Base-by-base conservation (phyloP, 2,888 invertebrate genomes). In the Cheilosia vernalis region DNA sequence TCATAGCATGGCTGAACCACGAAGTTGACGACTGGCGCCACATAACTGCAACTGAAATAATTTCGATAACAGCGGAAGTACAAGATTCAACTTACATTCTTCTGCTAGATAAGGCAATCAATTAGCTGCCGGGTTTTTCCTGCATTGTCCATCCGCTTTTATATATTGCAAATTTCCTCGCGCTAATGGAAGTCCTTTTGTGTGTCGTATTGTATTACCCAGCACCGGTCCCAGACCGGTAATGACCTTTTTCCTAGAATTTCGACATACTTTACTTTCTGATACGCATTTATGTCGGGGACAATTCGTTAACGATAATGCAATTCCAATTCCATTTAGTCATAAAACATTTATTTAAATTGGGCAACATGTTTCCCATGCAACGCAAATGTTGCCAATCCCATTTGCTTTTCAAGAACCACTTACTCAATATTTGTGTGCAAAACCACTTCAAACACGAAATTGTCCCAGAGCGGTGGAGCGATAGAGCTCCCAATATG, bases 161-260 rank as follows among this genome's bases (percentile, higher is more conserved):
- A 9, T 42, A 9, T 27, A 60, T 70, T 72, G 74, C 74, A 42
- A 74, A 74, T 80, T 74, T 67, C 67, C 67, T 67, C 55, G 53
- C 49, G 24, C 63, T 81, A 81, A 81, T 81, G 61, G 69, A 67
- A 58, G 49, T 33, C 56, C 49, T 76, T 81, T 67, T 67, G 42
- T 37, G 17, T 37, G 6, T 44, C n/a, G 27, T 17, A 40, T 33
- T 49, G 27, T 17, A 40, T 33, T 49, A 30, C 10, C 33, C 33
- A 33, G 10, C 7, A 27, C 27, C 7, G 27, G 27, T 37, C 37
- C 13, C 37, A 37, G 37, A 6, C 37, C 10, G 60, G 40, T 61
- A 74, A 67, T 40, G 55, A 44, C 53, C 53, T 24, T 64, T 66
- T 80, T 53, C 73, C 15, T 21, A 40, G 66, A 55, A 44, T 19